phyloP scores from a whole-genome alignment of 2,113 vertebrate species.

The Paradoxurus hermaphroditus region DNA sequence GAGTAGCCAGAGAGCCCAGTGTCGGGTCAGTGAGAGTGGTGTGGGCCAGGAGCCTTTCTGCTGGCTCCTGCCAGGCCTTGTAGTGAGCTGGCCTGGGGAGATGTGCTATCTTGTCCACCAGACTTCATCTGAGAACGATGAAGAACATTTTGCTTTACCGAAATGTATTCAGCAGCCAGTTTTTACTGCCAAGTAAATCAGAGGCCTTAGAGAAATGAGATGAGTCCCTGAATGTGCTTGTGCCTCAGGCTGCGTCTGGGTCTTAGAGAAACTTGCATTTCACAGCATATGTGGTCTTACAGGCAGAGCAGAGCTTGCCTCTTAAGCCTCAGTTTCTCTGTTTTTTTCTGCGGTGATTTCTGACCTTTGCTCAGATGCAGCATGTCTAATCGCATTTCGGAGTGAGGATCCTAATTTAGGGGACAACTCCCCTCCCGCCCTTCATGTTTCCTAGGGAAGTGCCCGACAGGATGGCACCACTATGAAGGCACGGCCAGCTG shows the following conservation, averaged over 20 bases:
- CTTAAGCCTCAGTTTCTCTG: background rate
- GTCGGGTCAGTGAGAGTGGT: background rate
- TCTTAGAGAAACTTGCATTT: background rate
- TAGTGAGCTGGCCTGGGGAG: background rate
- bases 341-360: background rate
- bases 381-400: background rate
- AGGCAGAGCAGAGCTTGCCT: background rate
- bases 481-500: constrained; percentile 98
- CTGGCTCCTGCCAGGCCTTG: background rate
- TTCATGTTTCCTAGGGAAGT: constrained; percentile 95
- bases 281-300: background rate
- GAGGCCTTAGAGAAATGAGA: background rate
- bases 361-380: background rate
- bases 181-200: background rate
- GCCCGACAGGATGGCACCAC: constrained; percentile 97
- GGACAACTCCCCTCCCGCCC: constrained; percentile 77
- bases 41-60: background rate
- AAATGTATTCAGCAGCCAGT: background rate
- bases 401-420: constrained; percentile 82
- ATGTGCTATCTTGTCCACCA: background rate
- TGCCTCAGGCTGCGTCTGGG: background rate
- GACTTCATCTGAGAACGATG: background rate
- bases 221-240: background rate
- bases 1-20: background rate
- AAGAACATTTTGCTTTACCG: too few species aligned